Evolutionary conservation across 2,888 invertebrate genomes (phyloP), one percentile per base, ranked within the genome.

Genomic region (Drosophila mayaguana): DNA sequence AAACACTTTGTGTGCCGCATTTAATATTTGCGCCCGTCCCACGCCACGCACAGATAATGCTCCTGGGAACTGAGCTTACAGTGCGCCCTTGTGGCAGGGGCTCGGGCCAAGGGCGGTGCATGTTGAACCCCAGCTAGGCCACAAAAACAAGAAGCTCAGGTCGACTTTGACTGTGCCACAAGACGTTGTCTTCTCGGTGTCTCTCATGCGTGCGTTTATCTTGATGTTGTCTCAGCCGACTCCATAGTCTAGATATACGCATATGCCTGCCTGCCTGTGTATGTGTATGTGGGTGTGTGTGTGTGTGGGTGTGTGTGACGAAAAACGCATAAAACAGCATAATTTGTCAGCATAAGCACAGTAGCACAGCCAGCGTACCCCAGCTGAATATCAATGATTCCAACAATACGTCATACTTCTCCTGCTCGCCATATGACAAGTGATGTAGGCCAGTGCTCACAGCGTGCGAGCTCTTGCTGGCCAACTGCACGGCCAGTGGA

Each of bases 241-340:
- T 38, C 59, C 16, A n/a, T n/a, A 14, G 53, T 69, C 67, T 68
- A 55, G 68, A 48, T 50, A 36, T 53, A 28, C 18, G 38, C 59
- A 28, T 34, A 38, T 62, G 53, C 36, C 20, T 63, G n/a, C n/a
- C n/a, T n/a, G n/a, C n/a, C 7, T 7, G 28, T 7, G 28, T 7
- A 8, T 2, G 28, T 1, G 8, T 28, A 8, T 28, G 8, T 8
- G 28, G 1, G 28, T 9, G 8, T 8, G 4, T 4, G 28, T 7
- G 50, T 75, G 63, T 40, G 57, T 61, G 62, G 38, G 42, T 43
- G 22, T 46, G 74, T 48, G 78, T 76, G 87, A 74, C 78, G 79
- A 85, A 82, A 86, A 79, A 80, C 82, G 81, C 82, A 88, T 87
- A 83, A 87, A 88, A 81, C 79, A 78, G 82, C 81, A 88, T 88